Evolutionary conservation across 2,888 invertebrate genomes (phyloP).

Genomic region (Ariolimax columbianus): DNA sequence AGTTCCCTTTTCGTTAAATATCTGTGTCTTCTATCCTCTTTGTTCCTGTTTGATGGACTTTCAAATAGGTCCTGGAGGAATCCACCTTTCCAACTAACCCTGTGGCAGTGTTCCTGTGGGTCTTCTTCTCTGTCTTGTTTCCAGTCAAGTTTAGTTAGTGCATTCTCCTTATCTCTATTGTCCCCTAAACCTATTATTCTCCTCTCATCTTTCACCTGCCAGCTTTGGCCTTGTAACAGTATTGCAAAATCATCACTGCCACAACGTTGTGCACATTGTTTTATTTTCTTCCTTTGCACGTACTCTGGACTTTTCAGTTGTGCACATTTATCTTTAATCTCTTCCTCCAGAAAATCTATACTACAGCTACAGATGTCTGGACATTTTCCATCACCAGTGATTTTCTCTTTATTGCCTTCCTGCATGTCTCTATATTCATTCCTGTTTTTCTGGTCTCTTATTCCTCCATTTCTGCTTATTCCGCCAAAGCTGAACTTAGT

Average conservation of each 20-base stretch:
- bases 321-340: background rate
- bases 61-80: background rate
- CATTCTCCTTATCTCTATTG: background rate
- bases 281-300: background rate
- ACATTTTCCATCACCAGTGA: background rate
- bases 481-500: background rate
- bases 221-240: background rate
- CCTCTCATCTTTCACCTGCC: background rate
- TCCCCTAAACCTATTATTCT: too few species aligned
- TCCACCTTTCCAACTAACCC: background rate
- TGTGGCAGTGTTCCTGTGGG: background rate
- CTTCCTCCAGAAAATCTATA: background rate
- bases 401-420: background rate
- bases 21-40: background rate
- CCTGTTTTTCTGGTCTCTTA: background rate
- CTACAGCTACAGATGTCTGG: too few species aligned
- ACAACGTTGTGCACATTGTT: background rate
- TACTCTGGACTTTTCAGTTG: background rate
- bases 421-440: conserved; percentile 7
- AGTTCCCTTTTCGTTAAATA: background rate
- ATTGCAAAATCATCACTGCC: background rate
- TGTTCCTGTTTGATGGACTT: background rate
- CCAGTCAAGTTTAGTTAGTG: background rate
- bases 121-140: background rate
- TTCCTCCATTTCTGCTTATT: background rate